Percentiles rank a stretch among this genome's conserved stretches.
Evolutionary conservation across 2,113 vertebrate species (phyloP).

Genomic region (Nycticorax nycticorax): DNA sequence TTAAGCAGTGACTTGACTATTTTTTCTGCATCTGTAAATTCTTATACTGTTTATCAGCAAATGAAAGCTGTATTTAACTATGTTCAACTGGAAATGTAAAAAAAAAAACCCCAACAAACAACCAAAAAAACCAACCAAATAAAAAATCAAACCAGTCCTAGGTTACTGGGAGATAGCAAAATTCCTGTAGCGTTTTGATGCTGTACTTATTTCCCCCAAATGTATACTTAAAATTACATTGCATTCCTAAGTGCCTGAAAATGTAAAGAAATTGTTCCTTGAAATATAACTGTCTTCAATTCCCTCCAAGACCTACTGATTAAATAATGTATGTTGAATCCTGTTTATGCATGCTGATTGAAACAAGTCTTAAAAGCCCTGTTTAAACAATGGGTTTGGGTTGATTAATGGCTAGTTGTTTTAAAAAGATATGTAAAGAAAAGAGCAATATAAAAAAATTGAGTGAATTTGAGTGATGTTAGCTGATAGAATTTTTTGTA

Average conservation of each 20-base stretch:
- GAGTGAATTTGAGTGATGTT: neutral
- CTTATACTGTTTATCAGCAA: neutral
- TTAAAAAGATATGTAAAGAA: neutral
- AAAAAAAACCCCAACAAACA: neutral
- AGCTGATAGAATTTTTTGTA: neutral
- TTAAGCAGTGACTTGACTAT: neutral
- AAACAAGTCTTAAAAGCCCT: neutral
- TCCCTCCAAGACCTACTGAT: neutral
- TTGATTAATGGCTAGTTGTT: neutral
- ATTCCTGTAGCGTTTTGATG: neutral
- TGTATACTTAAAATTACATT: neutral
- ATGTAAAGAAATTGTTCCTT: neutral
- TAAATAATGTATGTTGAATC: neutral
- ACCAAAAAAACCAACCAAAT: neutral
- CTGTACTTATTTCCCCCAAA: neutral
- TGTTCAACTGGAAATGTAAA: neutral
- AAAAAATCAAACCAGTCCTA: neutral
- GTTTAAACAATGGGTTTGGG: neutral
- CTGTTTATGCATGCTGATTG: neutral
- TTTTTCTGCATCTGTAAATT: neutral
- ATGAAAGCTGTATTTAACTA: neutral
- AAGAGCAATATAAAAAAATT: neutral
- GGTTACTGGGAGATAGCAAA: neutral
- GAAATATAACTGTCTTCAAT: neutral
- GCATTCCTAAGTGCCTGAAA: neutral